phyloP scores from a whole-genome alignment of 2,113 vertebrate species.

The Nyctibius bracteatus region DNA sequence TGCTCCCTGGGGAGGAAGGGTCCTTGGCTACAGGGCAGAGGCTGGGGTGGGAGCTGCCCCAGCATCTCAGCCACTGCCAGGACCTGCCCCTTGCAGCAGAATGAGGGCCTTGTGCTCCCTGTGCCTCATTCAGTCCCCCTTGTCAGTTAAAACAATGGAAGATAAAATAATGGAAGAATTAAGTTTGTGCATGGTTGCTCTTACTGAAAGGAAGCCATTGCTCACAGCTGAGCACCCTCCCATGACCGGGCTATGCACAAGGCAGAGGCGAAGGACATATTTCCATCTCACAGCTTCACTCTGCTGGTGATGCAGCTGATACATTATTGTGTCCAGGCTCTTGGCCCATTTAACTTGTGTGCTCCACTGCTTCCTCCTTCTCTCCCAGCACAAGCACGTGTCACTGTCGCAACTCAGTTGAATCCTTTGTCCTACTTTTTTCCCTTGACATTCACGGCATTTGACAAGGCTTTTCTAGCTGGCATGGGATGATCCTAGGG shows the following conservation, averaged over 20 bases:
- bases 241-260: neutral
- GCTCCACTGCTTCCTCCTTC: constrained; percentile 22
- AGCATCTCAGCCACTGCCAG: neutral
- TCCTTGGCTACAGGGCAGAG: neutral
- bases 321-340: neutral
- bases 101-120: neutral
- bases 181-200: neutral
- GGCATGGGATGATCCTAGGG: constrained; percentile 8
- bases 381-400: neutral
- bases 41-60: neutral
- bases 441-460: neutral
- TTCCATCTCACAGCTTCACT: neutral
- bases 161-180: neutral
- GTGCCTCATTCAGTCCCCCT: neutral
- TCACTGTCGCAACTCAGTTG: neutral
- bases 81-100: neutral
- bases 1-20: neutral
- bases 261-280: neutral
- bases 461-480: constrained; percentile 45
- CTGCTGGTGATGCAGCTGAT: neutral
- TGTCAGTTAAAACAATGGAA: neutral
- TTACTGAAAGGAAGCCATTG: neutral
- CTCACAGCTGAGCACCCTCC: neutral
- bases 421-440: constrained; percentile 47
- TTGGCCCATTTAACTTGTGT: constrained; percentile 36